Base-by-base conservation (phyloP, 2,113 vertebrate species). In the Eretmochelys imbricata region DNA sequence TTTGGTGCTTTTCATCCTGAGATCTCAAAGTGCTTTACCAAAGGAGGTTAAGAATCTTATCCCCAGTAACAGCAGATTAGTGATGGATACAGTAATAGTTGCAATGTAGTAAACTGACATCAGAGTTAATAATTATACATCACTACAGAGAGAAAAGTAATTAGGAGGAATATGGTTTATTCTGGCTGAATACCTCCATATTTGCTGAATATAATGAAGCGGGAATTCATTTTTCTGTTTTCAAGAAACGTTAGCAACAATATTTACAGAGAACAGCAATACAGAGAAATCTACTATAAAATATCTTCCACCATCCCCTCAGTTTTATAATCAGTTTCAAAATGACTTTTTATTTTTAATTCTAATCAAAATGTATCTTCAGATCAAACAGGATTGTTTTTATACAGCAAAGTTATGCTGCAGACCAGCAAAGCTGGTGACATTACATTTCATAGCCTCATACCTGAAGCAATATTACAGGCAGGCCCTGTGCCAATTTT, bases 211-310 rank as follows among this genome's bases (percentile, higher is more conserved):
- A 95, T 91, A 85, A 87, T 57, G 69, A 72, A 88, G n/a, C 1
- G 19, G 20, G 17, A 93, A 85, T 83, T 80, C 20, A 51, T 80
- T 35, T 51, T 48, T 50, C 78, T 35, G 10, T 80, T 29, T 51
- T 85, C 38, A 87, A 85, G 80, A 53, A 91, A 90, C 59, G 14
- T 84, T 88, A 78, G 46, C 76, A 80, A 29, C 38, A 29, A 9
- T 93, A 85, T 93, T 95, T 91, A 91, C 49, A 93, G 86, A 78
- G 35, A 85, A 53, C 86, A 93, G 20, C 80, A 91, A 88, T 91
- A 86, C 79, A 89, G 62, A 92, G 25, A 91, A 59, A 81, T 82
- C 31, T n/a, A 29, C n/a, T 85, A 79, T 81, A 83, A 95, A 94
- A 89, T 5, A 85, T 62, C 51, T 53, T 87, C 29, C 46, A 80